Percentiles rank a stretch among this genome's conserved stretches.
These are phyloP conservation scores for Harpagoxenus sublaevis DNA, from an alignment of 2,888 invertebrate species.

Conservation along the genomic window DNA sequence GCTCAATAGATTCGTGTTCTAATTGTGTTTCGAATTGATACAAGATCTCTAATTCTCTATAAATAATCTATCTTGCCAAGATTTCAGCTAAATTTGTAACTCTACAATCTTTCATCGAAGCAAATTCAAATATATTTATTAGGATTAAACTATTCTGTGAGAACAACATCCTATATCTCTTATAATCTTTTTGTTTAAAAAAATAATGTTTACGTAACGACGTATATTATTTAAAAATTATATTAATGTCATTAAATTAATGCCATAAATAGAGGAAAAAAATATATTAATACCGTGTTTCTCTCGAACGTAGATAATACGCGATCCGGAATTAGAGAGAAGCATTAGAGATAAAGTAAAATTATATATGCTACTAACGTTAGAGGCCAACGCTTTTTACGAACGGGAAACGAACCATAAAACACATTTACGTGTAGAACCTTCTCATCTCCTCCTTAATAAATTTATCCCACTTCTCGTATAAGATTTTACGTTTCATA, in stretches of 20 bases:
- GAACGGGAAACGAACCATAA: slow-evolving; percentile 1
- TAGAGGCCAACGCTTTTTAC: slow-evolving; percentile 42
- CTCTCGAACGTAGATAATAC: slow-evolving; percentile 8
- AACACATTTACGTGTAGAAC: slow-evolving; percentile 4
- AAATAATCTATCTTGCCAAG: background rate
- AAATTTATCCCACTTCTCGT: slow-evolving; percentile 18
- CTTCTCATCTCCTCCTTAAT: slow-evolving; percentile 45
- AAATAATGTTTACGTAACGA: background rate
- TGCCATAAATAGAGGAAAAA: background rate
- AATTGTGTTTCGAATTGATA: slow-evolving; percentile 5
- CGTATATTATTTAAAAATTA: background rate
- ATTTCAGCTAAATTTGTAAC: slow-evolving; percentile 1
- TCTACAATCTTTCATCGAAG: background rate
- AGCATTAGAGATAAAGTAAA: slow-evolving; percentile 25
- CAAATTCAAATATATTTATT: background rate
- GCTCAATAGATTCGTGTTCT: background rate
- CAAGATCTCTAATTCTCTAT: background rate
- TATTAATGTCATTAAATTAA: background rate
- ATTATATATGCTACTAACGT: slow-evolving; percentile 13
- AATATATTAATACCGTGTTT: background rate
- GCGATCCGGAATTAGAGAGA: background rate
- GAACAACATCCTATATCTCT: background rate
- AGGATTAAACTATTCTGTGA: background rate
- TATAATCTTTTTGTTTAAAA: background rate
- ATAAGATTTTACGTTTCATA: slow-evolving; percentile 17